These are phyloP conservation scores for Polylopha cassiicola DNA, from an alignment of 2,888 invertebrate species.

Conservation along the genomic window DNA sequence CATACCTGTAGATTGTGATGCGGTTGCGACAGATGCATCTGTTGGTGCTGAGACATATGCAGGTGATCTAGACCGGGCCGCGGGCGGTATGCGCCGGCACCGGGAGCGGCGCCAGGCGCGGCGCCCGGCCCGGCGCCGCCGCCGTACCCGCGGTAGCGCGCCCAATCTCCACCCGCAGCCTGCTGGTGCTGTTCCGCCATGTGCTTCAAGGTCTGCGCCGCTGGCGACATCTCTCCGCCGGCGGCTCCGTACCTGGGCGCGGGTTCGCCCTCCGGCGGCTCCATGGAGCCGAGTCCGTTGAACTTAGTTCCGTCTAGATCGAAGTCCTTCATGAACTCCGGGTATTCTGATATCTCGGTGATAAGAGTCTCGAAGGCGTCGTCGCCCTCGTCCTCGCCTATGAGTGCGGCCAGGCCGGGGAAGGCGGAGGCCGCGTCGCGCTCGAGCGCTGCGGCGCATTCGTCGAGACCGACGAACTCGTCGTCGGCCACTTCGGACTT, in stretches of 20 bases:
- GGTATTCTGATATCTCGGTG: slow-evolving; percentile 89
- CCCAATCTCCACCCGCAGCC: slow-evolving; percentile 77
- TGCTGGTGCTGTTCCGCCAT: slow-evolving; percentile 99
- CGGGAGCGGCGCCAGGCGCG: slow-evolving; percentile 33
- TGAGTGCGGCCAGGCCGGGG: slow-evolving; percentile 87
- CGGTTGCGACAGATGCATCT: slow-evolving; percentile 90
- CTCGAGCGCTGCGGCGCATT: slow-evolving; percentile 90
- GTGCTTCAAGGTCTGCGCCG: slow-evolving; percentile 96
- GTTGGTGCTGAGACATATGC: slow-evolving; percentile 92
- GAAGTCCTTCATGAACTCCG: slow-evolving; percentile 90
- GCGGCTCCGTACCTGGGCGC: slow-evolving; percentile 66
- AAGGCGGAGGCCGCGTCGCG: slow-evolving; percentile 88
- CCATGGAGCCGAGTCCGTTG: slow-evolving; percentile 54
- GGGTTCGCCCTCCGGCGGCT: slow-evolving; percentile 68
- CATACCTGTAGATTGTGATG: slow-evolving; percentile 88
- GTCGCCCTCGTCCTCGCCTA: slow-evolving; percentile 90
- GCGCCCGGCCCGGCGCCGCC: slow-evolving; percentile 75
- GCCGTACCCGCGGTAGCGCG: slow-evolving; percentile 75
- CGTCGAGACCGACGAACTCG: slow-evolving; percentile 90
- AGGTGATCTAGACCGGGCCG: slow-evolving; percentile 74
- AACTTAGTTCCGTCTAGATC: slow-evolving; percentile 75
- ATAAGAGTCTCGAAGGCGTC: slow-evolving; percentile 91
- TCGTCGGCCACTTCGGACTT: slow-evolving; percentile 87
- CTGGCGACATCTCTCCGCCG: slow-evolving; percentile 88
- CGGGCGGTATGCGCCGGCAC: slow-evolving; percentile 71